Percentiles rank a stretch among this genome's conserved stretches.
phyloP scores from a whole-genome alignment of 2,113 vertebrate genomes.

The Lophura nycthemera region DNA sequence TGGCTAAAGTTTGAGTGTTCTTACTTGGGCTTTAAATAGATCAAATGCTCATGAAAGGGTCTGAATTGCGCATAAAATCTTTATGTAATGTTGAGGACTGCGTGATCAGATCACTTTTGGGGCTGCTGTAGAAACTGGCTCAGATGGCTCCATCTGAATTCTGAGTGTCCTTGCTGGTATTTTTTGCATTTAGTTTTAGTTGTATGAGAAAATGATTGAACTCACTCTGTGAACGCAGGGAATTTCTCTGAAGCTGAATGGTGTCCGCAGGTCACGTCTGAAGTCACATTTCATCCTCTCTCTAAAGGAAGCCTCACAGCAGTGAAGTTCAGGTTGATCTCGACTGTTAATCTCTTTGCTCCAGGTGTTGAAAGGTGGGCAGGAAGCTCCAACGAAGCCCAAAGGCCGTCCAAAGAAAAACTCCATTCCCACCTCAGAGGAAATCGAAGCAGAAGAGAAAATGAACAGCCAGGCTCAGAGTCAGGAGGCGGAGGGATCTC shows the following conservation, averaged over 20 bases:
- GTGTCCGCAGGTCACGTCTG: not conserved
- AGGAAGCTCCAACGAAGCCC: conserved; percentile 97
- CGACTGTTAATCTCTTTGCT: not conserved
- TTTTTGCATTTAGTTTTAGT: not conserved
- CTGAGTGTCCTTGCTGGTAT: not conserved
- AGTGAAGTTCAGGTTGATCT: not conserved
- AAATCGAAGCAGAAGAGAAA: conserved; percentile 95
- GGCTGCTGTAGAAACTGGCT: not conserved
- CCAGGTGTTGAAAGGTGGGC: conserved; percentile 97
- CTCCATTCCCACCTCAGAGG: conserved; percentile 96
- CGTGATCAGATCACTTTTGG: not conserved
- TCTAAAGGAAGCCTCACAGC: not conserved
- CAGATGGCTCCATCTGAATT: not conserved
- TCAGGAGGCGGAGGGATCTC: conserved; percentile 42
- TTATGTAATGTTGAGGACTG: not conserved
- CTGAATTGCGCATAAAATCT: not conserved
- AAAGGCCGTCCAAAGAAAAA: conserved; percentile 99
- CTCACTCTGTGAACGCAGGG: no score
- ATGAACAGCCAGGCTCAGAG: conserved; percentile 82
- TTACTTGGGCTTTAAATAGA: not conserved
- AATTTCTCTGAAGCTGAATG: not conserved
- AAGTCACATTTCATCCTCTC: not conserved
- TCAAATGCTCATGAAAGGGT: not conserved
- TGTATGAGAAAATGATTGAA: not conserved
- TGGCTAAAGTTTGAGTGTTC: not conserved